Evolutionary conservation across 2,888 invertebrate species (phyloP), one percentile per base, ranked within the genome.

Genomic region (Leistus spinibarbis): DNA sequence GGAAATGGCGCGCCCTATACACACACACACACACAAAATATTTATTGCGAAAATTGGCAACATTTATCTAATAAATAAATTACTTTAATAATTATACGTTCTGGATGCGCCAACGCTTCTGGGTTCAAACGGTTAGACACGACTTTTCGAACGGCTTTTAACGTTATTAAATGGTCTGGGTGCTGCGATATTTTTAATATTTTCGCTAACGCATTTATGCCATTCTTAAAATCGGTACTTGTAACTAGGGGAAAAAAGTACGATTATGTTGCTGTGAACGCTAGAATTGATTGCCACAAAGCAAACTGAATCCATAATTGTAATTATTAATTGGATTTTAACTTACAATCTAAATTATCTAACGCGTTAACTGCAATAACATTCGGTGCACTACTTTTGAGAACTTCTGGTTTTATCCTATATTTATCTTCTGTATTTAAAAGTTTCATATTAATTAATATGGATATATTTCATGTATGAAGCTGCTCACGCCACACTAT

Each of bases 321-420:
- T n/a, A n/a, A n/a, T n/a, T n/a, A 67, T 54, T 66, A 69, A 72
- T 22, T 17, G 24, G 17, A 5, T 24, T 78, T 81, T n/a, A n/a
- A 90, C 93, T 91, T 86, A 95, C 95, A 96, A 83, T 96, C 92
- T 79, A 96, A 88, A 82, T 93, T 93, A 83, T 96, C 96, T 78
- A 96, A 86, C 10, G 95, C 93, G 86, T 96, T 96, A 77, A 91
- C 90, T 40, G 94, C 92, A 20, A 93, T 91, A 72, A 95, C 89
- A 84, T 89, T 92, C 0, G 95, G 95, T 4, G 89, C 88, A 79
- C 88, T 88, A 53, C 89, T 86, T 78, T 86, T 88, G 79, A 90
- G 88, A 82, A 90, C 88, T 76, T 90, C 90, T 13, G 91, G 91
- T 22, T 91, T 89, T 79, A 88, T 85, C 79, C 91, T 90, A 81